phyloP scores from a whole-genome alignment of 2,888 invertebrate genomes.

The Caenorhabditis becei region DNA sequence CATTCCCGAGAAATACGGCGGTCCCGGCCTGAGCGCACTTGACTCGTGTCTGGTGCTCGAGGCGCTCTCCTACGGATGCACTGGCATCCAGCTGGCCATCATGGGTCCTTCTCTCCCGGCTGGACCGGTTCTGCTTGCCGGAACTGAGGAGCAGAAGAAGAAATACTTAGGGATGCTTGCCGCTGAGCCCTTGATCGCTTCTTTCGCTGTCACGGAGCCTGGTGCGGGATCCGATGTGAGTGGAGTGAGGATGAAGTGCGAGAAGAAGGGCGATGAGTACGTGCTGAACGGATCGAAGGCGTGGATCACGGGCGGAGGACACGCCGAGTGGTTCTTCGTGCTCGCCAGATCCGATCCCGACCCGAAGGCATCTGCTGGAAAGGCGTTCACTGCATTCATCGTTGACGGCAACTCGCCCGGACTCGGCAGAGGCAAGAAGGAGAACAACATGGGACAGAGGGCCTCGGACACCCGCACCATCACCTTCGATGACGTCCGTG shows the following conservation, averaged over 20 bases:
- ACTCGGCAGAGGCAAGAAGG: conserved; percentile 92
- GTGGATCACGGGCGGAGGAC: conserved; percentile 94
- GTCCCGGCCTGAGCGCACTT: conserved; percentile 87
- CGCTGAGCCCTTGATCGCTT: conserved; percentile 92
- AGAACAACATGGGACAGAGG: conserved; percentile 96
- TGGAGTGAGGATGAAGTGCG: conserved; percentile 89
- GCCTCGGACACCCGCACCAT: conserved; percentile 93
- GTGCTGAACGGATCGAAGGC: conserved; percentile 77
- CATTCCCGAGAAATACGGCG: conserved; percentile 87
- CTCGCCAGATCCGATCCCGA: conserved; percentile 89
- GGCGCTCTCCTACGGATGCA: conserved; percentile 93
- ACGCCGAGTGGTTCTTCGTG: conserved; percentile 88
- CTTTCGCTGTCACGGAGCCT: conserved; percentile 96
- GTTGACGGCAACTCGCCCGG: conserved; percentile 93
- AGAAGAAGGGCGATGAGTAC: conserved; percentile 76
- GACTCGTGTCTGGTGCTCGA: conserved; percentile 87
- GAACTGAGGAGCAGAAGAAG: conserved; percentile 92
- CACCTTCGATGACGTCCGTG: conserved; percentile 95
- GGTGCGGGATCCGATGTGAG: conserved; percentile 96
- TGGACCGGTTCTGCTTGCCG: conserved; percentile 90
- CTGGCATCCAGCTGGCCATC: conserved; percentile 92
- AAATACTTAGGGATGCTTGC: conserved; percentile 91
- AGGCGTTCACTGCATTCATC: conserved; percentile 97
- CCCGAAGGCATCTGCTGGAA: conserved; percentile 91
- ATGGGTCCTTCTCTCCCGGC: conserved; percentile 87